phyloP scores from a whole-genome alignment of 2,113 vertebrate genomes.

The Carlito syrichta region DNA sequence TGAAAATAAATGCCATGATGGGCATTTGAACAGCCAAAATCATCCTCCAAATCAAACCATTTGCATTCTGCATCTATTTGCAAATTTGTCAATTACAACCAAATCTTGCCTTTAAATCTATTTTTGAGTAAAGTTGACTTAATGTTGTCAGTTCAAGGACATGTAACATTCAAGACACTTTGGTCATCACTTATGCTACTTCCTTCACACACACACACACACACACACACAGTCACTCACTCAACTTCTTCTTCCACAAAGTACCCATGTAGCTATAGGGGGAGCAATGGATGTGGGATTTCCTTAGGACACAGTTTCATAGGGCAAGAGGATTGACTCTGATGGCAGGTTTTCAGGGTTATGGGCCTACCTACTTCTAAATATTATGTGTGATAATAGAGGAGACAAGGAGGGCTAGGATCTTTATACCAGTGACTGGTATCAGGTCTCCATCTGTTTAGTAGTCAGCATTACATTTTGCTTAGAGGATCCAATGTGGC shows the following conservation, averaged over 20 bases:
- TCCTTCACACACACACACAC: no score
- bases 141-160: neutral
- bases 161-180: neutral
- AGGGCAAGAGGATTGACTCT: neutral
- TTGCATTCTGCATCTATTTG: neutral
- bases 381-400: neutral
- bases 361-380: neutral
- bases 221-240: neutral
- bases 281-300: neutral
- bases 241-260: neutral
- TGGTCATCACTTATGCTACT: neutral
- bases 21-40: neutral
- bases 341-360: neutral
- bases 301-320: neutral
- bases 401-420: neutral
- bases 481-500: neutral
- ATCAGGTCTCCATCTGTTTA: neutral
- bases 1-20: neutral
- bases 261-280: neutral
- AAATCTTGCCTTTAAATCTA: neutral
- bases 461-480: neutral
- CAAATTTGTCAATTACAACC: neutral
- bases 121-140: constrained; percentile 17
- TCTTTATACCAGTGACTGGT: neutral
- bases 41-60: neutral